Base-by-base conservation (phyloP, 2,797 vertebrate species). In the Sebastes variabilis region DNA sequence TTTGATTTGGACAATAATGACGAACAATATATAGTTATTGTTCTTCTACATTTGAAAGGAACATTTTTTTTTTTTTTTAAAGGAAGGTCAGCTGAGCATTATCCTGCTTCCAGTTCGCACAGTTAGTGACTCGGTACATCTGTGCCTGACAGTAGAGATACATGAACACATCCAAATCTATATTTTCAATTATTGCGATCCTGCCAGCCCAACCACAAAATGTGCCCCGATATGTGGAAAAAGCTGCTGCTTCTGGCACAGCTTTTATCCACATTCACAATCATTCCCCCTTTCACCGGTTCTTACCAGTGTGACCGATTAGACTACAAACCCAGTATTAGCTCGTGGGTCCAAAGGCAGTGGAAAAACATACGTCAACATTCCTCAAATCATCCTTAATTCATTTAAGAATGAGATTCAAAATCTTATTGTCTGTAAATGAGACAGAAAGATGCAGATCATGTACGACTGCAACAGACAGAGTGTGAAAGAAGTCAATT, bases 191-290 rank as follows among this genome's bases (percentile, higher is more conserved):
- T 66, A 70, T 4, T 24, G 11, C 6, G 16, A 68, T 32, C 46
- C 70, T 13, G 29, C 6, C 1, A 13, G 66, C 61, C 77, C 80
- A 80, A 80, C 74, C 74, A 54, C 69, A 59, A 72, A 75, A 55
- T 75, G 59, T 20, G 42, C 29, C 74, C 52, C n/a, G 52, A 42
- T 54, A 58, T 66, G 69, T 34, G 82, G 69, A 80, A 81, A 85
- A 77, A 27, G 16, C 59, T 36, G 38, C 69, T 46, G 36, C 52
- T 67, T 54, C 27, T 29, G 49, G 67, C 49, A 14, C 52, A 59
- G 73, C 69, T 66, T 29, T 29, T 55, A 54, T 79, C 64, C 36
- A 24, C 34, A 16, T 14, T 9, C 52, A 61, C 81, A 65, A 65
- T 65, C 52, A 7, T 18, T 66, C 11, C 4, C 25, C 16, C 16